Conservation (phyloP, 30 jellyfish, hydroid and myxozoan species). For the Rhopilema esculentum region DNA sequence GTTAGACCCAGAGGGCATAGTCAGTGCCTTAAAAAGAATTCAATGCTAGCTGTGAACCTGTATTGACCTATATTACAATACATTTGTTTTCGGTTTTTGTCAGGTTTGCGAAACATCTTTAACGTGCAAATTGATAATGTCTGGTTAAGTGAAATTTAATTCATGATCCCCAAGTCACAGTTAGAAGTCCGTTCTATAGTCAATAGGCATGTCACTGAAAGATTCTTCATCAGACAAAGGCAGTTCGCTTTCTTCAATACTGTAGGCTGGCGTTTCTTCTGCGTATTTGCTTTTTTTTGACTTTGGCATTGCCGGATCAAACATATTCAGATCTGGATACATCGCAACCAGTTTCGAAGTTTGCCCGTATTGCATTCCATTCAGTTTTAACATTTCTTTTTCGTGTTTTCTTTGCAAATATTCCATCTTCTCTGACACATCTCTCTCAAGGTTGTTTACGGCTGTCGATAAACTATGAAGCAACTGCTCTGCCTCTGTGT, state of each 20-base stretch:
- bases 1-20: no score
- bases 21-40: no score
- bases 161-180: no score
- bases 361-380: slow-evolving; percentile 7
- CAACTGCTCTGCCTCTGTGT: neutral
- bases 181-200: slow-evolving; percentile 18
- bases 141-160: no score
- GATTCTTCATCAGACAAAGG: slow-evolving; percentile 17
- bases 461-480: neutral
- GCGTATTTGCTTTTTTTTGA: neutral
- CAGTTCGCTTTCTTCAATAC: neutral
- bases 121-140: no score
- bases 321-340: slow-evolving; percentile 20
- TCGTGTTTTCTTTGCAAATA: slow-evolving; percentile 9
- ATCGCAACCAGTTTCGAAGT: neutral
- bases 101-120: no score
- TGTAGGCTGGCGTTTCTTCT: neutral
- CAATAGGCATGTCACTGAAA: neutral
- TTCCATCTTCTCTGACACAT: neutral
- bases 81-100: no score
- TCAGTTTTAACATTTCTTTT: slow-evolving; percentile 14
- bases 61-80: no score
- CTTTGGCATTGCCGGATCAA: slow-evolving; percentile 37
- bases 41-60: no score
- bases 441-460: neutral